A percentile compares a stretch with the other conserved stretches of the same genome.
Evolutionary conservation across 2,113 vertebrate genomes (phyloP).

Genomic region (Dinomys branickii): DNA sequence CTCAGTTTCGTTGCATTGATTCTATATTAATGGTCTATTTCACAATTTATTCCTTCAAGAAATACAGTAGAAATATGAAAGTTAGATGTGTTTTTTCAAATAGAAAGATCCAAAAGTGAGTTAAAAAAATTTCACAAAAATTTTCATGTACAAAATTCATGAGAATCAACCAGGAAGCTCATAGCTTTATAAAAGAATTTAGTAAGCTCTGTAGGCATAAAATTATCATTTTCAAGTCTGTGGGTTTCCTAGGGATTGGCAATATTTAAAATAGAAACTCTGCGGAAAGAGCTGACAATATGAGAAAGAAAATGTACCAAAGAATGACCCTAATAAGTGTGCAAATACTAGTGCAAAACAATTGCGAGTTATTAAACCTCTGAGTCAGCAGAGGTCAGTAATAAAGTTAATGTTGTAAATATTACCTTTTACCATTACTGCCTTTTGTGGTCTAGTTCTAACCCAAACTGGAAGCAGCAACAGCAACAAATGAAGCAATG

Average conservation of each 20-base stretch:
- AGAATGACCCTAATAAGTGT: neutral
- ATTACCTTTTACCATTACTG: neutral
- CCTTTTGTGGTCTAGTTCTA: neutral
- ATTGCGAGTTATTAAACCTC: neutral
- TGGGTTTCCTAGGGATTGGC: neutral
- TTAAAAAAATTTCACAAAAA: neutral
- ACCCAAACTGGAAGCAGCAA: neutral
- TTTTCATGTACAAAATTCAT: neutral
- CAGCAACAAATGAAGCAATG: neutral
- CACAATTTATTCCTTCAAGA: neutral
- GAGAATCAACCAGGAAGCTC: neutral
- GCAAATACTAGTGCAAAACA: neutral
- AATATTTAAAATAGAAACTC: neutral
- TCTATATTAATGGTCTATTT: neutral
- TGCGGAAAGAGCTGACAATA: neutral
- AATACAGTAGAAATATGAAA: slow-evolving; percentile 10
- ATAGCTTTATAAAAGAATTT: neutral
- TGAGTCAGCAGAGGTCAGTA: neutral
- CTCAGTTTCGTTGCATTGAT: neutral
- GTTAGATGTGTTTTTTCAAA: neutral
- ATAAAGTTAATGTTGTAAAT: neutral
- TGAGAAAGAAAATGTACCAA: neutral
- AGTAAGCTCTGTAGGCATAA: neutral
- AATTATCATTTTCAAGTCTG: neutral
- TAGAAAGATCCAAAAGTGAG: neutral